Percentiles rank a stretch among this genome's conserved stretches.
Evolutionary conservation across 1,140 invertebrate genomes (phyloP).

Genomic region (Oreohelix idahoensis): DNA sequence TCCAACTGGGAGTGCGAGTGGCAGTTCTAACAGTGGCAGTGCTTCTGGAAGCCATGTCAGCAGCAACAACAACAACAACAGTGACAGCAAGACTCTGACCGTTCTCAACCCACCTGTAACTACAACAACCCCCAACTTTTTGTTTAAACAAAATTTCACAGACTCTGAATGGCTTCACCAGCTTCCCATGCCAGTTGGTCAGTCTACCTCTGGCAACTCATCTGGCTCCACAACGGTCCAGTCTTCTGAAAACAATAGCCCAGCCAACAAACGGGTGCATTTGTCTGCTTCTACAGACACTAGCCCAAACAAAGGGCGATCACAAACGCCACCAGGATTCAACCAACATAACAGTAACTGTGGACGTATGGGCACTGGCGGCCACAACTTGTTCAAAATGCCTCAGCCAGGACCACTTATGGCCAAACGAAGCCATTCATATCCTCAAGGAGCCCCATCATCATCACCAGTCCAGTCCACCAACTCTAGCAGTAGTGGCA

Average conservation of each 20-base stretch:
- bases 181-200: conserved; percentile 39
- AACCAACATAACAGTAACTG: conserved; percentile 31
- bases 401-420: conserved; percentile 61
- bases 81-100: conserved; percentile 29
- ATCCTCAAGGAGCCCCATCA: conserved; percentile 56
- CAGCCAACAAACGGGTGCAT: conserved; percentile 64
- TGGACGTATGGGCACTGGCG: background rate
- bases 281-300: conserved; percentile 60
- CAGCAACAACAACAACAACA: conserved; percentile 36
- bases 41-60: conserved; percentile 36
- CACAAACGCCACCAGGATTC: conserved; percentile 55
- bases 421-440: conserved; percentile 53
- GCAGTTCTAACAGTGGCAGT: conserved; percentile 44
- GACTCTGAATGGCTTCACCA: conserved; percentile 43
- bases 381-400: conserved; percentile 59
- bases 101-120: conserved; percentile 23
- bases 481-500: conserved; percentile 8
- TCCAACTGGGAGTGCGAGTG: conserved; percentile 44
- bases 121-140: conserved; percentile 37
- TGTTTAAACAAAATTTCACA: conserved; percentile 29
- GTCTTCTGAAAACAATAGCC: conserved; percentile 62
- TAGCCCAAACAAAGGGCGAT: conserved; percentile 56
- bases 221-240: conserved; percentile 43
- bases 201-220: conserved; percentile 34
- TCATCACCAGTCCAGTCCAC: conserved; percentile 24